Evolutionary conservation across 2,797 vertebrate genomes (phyloP), one percentile per base, ranked within the genome.

Genomic region (Epinephelus malabaricus): DNA sequence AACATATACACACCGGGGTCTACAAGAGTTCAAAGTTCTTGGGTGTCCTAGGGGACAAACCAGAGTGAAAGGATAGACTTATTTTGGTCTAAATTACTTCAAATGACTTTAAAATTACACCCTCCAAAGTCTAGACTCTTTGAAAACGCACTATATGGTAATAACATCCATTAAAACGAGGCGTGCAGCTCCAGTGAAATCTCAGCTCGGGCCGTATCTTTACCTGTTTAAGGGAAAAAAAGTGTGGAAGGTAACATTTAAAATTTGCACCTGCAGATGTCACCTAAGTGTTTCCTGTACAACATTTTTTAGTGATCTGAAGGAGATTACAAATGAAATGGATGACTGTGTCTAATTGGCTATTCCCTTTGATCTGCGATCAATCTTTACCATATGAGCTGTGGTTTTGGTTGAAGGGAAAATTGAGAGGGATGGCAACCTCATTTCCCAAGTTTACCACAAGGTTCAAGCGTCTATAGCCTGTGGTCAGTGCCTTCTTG

Each of bases 361-460:
- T 83, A 71, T 88, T 93, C 79, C 62, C 89, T 94, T 95, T 94
- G 93, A 95, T 93, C 92, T 68, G 34, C 76, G 88, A 94, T 94
- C 92, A 92, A 92, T 93, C 88, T 89, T 67, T 86, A 92, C 91
- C 94, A 93, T 90, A 91, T 93, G 91, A 94, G 90, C 81, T 79
- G 85, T 71, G 90, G 90, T 87, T 93, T 90, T 77, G 76, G 83
- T 88, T 92, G 88, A 92, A 87, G 89, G 87, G 90, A 89, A 93
- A 92, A 92, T 91, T 88, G 86, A 89, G 87, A 87, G 83, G 86
- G 89, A 92, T 86, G 91, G 89, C 89, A 94, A 91, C 92, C 94
- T 93, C 88, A 91, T 94, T 94, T 93, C 92, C 93, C 91, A 92
- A 89, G 83, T 92, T 91, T 85, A 91, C 94, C 94, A 84, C 94